Conservation (phyloP, 2,113 vertebrate species). For the Myanophis thanlyinensis region DNA sequence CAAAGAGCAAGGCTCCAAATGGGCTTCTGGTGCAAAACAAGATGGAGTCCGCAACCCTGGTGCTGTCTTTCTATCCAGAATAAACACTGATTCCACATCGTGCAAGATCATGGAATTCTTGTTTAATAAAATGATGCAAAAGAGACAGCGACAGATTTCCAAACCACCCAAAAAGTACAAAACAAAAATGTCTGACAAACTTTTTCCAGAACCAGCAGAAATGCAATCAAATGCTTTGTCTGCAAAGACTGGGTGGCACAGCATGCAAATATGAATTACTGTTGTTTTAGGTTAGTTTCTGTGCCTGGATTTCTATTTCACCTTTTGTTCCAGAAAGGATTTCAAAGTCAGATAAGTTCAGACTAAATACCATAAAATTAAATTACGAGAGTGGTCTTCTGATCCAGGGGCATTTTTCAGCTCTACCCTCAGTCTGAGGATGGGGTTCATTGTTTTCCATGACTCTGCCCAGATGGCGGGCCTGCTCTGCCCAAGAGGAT, state of each 20-base stretch:
- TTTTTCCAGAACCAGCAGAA: not conserved
- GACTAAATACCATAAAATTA: not conserved
- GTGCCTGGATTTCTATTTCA: not conserved
- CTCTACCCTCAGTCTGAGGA: not conserved
- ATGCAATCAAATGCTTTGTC: not conserved
- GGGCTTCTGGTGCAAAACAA: not conserved
- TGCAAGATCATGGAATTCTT: not conserved
- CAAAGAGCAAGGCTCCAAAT: not conserved
- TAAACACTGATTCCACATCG: not conserved
- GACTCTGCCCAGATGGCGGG: not conserved
- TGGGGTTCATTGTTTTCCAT: not conserved
- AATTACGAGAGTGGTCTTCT: not conserved
- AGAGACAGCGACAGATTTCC: not conserved
- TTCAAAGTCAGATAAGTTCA: not conserved
- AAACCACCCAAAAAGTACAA: not conserved
- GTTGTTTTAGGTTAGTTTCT: not conserved
- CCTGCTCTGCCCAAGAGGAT: not conserved
- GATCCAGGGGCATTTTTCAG: not conserved
- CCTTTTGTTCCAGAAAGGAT: not conserved
- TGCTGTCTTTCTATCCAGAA: not conserved
- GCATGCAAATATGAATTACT: not conserved
- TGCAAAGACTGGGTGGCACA: not conserved
- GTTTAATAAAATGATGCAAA: not conserved
- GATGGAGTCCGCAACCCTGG: not conserved
- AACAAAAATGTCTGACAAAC: not conserved